These are phyloP conservation scores for Brachyalestes nurse DNA, from an alignment of 2,797 vertebrate genomes.

Conservation along the genomic window DNA sequence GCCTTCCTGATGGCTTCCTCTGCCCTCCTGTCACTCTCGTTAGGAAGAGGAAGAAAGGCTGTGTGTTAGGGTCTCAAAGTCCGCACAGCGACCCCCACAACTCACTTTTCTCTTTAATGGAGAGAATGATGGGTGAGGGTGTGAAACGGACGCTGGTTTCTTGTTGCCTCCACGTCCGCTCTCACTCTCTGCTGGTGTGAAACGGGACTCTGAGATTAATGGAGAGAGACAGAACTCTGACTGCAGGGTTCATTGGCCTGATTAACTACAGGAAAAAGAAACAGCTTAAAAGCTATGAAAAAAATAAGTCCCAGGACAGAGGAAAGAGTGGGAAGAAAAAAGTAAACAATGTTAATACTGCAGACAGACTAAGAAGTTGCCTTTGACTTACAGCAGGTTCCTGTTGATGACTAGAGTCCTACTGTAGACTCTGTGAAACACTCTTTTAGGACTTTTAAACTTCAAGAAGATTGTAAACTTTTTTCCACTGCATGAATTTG, in stretches of 20 bases:
- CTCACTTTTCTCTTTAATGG: constrained; percentile 12
- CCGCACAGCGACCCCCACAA: constrained; percentile 1
- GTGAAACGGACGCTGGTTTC: constrained; percentile 18
- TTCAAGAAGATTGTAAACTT: neutral
- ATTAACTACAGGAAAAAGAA: constrained; percentile 21
- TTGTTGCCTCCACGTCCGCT: neutral
- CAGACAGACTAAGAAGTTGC: neutral
- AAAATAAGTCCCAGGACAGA: neutral
- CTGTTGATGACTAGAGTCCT: constrained; percentile 16
- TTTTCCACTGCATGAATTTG: no score
- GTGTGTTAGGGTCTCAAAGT: constrained; percentile 9
- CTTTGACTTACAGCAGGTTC: neutral
- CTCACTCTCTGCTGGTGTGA: constrained; percentile 5
- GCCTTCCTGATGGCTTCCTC: constrained; percentile 32
- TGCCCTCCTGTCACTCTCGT: constrained; percentile 20
- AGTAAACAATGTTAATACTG: neutral
- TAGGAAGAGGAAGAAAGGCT: constrained; percentile 26
- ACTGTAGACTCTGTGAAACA: neutral
- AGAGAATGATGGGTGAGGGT: constrained; percentile 22
- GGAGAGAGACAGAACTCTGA: constrained; percentile 10
- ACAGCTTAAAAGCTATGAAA: constrained; percentile 5
- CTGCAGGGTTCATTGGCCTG: constrained; percentile 1
- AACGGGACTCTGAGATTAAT: constrained; percentile 3
- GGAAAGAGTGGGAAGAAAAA: neutral
- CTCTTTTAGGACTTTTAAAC: neutral